Evolutionary conservation across 64 coral and sea anemone genomes (phyloP).

Genomic region (Montipora sp.): DNA sequence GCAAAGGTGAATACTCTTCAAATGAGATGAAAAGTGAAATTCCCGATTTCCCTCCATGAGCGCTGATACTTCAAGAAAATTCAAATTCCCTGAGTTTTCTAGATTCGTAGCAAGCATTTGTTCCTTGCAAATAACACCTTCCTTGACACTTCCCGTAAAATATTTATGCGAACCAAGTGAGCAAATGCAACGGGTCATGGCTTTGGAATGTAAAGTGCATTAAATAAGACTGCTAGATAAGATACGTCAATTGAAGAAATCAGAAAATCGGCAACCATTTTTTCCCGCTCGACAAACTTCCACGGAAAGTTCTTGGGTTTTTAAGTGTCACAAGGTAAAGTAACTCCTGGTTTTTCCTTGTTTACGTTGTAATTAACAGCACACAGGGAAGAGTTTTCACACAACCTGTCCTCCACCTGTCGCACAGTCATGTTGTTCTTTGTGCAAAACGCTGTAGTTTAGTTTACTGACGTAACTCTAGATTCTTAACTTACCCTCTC

Average conservation of each 20-base stretch:
- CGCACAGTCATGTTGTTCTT: slow-evolving; percentile 41
- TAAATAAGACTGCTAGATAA: slow-evolving; percentile 57
- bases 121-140: background rate
- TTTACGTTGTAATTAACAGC: background rate
- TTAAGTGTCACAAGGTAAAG: slow-evolving; percentile 7
- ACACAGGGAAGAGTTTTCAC: background rate
- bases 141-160: slow-evolving; percentile 6
- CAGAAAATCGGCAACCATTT: slow-evolving; percentile 29
- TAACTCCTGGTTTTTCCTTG: background rate
- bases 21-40: background rate
- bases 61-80: background rate
- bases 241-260: slow-evolving; percentile 30
- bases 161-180: slow-evolving; percentile 42
- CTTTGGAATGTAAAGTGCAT: slow-evolving; percentile 40
- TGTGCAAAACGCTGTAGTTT: slow-evolving; percentile 6
- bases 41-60: background rate
- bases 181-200: slow-evolving; percentile 38
- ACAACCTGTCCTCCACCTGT: slow-evolving; percentile 34
- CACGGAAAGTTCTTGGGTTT: slow-evolving; percentile 18
- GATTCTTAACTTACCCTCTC: slow-evolving; percentile 19
- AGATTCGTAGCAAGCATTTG: background rate
- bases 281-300: background rate
- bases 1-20: background rate
- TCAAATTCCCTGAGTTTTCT: background rate
- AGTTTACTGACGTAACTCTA: slow-evolving; percentile 44